Conservation (phyloP, 2,113 vertebrate genomes). For the Hipposideros armiger region DNA sequence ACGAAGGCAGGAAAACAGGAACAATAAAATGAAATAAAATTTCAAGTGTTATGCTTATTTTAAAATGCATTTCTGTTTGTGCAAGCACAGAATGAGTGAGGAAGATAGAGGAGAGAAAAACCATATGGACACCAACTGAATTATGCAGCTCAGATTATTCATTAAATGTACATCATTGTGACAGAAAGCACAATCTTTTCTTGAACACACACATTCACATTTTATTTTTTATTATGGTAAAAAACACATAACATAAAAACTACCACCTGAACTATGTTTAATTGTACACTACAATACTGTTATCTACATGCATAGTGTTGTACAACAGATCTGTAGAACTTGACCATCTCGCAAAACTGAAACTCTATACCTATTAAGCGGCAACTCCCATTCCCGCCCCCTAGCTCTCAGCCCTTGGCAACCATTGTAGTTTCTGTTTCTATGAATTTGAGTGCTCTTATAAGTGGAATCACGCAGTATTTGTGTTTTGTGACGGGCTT, state of each 20-base stretch:
- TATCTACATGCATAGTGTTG: neutral
- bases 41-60: neutral
- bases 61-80: neutral
- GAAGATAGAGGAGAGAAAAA: neutral
- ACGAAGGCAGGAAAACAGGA: neutral
- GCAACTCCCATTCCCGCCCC: neutral
- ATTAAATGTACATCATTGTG: neutral
- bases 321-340: neutral
- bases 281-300: neutral
- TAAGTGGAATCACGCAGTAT: neutral
- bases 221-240: neutral
- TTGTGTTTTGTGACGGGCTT: slow-evolving; percentile 1
- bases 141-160: neutral
- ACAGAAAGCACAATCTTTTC: neutral
- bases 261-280: neutral
- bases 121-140: neutral
- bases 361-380: neutral
- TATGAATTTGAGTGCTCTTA: neutral
- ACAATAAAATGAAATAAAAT: neutral
- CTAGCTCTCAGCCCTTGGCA: neutral
- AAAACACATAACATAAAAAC: neutral
- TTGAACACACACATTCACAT: neutral
- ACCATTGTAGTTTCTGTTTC: neutral
- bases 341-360: neutral
- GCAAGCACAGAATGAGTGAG: neutral